Base-by-base conservation (phyloP, 1,140 invertebrate genomes). In the Magallana gigas region DNA sequence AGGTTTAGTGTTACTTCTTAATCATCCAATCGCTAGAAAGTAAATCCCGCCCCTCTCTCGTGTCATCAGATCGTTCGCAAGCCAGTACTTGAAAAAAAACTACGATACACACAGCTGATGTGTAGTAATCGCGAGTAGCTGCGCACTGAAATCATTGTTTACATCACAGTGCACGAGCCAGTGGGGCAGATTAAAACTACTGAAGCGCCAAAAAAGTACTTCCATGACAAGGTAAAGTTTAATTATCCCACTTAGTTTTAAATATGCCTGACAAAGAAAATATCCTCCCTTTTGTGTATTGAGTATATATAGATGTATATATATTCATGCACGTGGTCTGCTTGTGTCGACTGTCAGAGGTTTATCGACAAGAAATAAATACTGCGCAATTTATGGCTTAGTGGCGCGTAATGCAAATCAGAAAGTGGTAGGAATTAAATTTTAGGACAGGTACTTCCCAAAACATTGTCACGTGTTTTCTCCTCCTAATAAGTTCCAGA, bases 191-290 rank as follows among this genome's bases (percentile, higher is more conserved):
- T 29, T 36, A 76, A 23, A 23, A 76, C 68, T 76, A 76, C 68
- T 23, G 68, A 76, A 76, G 68, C 68, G 68, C 68, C 68, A 5
- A 76, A 76, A 76, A 76, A 76, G 68, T 76, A 76, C 68, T 76
- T 76, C 68, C 68, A 76, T 76, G 68, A 76, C 68, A 76, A 76
- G 68, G 68, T 76, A 76, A 76, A 76, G 68, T 76, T 76, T 76
- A 76, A 76, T 76, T 76, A 76, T 76, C 68, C 68, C 68, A 76
- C 18, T 76, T 76, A 18, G 29, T 76, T 76, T 76, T 29, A 62
- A 76, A 76, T 18, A 36, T 29, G 23, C 29, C 23, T 76, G 23
- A 29, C 68, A 76, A 76, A 48, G 36, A 29, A 76, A 23, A 0
- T 23, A 76, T 29, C 68, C 68, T 76, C 68, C 36, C 68, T 76